These are phyloP conservation scores for Sinotaia quadrata DNA, from an alignment of 2,888 invertebrate species.

Conservation along the genomic window DNA sequence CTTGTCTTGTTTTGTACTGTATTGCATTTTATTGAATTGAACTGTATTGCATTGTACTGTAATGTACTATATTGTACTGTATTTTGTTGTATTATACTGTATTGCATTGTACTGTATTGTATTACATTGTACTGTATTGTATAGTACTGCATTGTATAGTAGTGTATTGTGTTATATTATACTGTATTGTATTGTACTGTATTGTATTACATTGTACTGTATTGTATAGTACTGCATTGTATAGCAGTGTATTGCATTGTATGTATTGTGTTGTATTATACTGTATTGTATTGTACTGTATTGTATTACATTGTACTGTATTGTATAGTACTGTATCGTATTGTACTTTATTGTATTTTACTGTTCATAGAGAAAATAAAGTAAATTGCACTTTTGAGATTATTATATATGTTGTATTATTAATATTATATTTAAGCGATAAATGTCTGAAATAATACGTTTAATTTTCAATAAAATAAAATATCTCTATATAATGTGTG, in stretches of 20 bases:
- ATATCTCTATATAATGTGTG: too few species aligned
- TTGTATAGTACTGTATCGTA: constrained; percentile 29
- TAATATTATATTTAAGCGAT: too few species aligned
- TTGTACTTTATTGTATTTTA: constrained; percentile 26
- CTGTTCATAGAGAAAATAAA: too few species aligned
- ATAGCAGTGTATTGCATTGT: constrained; percentile 11
- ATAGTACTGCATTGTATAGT: constrained; percentile 23
- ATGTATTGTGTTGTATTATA: constrained; percentile 28
- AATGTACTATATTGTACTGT: neutral
- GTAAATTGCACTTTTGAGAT: too few species aligned
- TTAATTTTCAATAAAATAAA: too few species aligned
- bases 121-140: constrained; percentile 24
- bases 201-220: neutral
- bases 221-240: constrained; percentile 12
- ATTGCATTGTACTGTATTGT: neutral
- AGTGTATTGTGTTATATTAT: constrained; percentile 21
- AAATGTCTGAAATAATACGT: too few species aligned
- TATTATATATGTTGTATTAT: too few species aligned
- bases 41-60: constrained; percentile 21
- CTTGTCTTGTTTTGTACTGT: neutral
- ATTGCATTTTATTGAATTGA: constrained; percentile 23
- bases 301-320: constrained; percentile 25
- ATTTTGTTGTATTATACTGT: neutral
- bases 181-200: constrained; percentile 7
- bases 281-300: constrained; percentile 27